These are phyloP conservation scores for Acipenser ruthenus DNA, from an alignment of 2,797 vertebrate genomes.

Conservation along the genomic window DNA sequence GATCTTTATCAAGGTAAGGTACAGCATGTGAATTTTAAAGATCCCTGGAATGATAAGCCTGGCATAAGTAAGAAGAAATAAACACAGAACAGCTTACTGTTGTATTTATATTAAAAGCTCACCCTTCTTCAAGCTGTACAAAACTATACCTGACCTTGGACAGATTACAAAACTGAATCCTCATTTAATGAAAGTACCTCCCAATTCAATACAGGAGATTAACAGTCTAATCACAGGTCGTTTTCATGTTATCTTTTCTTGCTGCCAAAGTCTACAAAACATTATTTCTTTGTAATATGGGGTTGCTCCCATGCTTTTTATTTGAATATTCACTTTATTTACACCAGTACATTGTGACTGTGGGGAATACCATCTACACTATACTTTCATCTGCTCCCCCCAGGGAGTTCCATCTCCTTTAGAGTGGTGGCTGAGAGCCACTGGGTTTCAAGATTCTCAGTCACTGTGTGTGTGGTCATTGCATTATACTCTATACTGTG, in stretches of 20 bases:
- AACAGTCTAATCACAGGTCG: constrained; percentile 8
- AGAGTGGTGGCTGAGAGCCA: no score
- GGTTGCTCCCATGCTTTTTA: not conserved
- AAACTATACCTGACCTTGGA: constrained; percentile 17
- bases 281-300: not conserved
- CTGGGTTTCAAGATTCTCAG: no score
- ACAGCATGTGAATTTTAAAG: no score
- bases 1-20: no score
- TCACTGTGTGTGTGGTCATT: no score
- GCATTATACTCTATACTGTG: no score
- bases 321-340: constrained; percentile 8
- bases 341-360: constrained; percentile 21
- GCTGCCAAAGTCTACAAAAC: constrained; percentile 2
- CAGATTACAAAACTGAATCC: constrained; percentile 15
- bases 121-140: not conserved
- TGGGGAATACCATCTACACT: no score
- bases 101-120: constrained; percentile 11
- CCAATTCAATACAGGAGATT: constrained; percentile 16
- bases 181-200: constrained; percentile 13
- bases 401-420: no score
- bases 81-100: not conserved
- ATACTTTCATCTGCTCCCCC: not conserved
- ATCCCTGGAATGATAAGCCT: no score
- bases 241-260: constrained; percentile 6
- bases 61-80: no score